phyloP scores from a whole-genome alignment of 1,140 invertebrate species.

The Bombus turneri region DNA sequence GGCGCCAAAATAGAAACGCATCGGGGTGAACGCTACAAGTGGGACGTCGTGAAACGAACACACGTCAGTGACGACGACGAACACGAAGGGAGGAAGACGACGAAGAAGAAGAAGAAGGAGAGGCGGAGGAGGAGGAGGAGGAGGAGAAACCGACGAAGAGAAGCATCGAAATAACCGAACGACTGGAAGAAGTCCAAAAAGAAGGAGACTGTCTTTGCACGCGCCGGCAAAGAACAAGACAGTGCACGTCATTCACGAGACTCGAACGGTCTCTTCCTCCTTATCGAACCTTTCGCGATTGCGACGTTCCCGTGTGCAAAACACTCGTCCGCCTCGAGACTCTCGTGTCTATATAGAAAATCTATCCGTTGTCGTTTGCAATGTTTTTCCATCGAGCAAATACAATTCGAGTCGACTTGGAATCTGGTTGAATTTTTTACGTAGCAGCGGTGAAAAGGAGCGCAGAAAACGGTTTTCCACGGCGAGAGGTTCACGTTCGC shows the following conservation, averaged over 20 bases:
- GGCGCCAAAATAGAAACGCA: slow-evolving; percentile 72
- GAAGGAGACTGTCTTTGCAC: slow-evolving; percentile 41
- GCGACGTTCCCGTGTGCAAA: not conserved
- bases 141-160: slow-evolving; percentile 49
- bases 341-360: not conserved
- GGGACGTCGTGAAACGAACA: slow-evolving; percentile 51
- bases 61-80: slow-evolving; percentile 30
- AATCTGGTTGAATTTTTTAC: not conserved
- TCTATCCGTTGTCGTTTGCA: not conserved
- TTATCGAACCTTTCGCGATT: slow-evolving; percentile 3
- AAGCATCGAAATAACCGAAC: slow-evolving; percentile 69
- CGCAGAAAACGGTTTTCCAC: not conserved
- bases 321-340: not conserved
- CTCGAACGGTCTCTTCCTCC: not conserved
- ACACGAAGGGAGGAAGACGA: not conserved
- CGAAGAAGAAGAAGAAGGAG: not conserved
- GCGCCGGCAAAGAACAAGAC: slow-evolving; percentile 24
- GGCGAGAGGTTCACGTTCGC: not conserved
- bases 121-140: not conserved
- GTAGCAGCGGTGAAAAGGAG: not conserved
- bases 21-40: slow-evolving; percentile 60
- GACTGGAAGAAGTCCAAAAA: slow-evolving; percentile 76
- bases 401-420: not conserved
- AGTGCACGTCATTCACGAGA: slow-evolving; percentile 50
- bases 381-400: not conserved